Base-by-base conservation (phyloP, 30 jellyfish, hydroid and myxozoan genomes). In the Aurelia coerulea region DNA sequence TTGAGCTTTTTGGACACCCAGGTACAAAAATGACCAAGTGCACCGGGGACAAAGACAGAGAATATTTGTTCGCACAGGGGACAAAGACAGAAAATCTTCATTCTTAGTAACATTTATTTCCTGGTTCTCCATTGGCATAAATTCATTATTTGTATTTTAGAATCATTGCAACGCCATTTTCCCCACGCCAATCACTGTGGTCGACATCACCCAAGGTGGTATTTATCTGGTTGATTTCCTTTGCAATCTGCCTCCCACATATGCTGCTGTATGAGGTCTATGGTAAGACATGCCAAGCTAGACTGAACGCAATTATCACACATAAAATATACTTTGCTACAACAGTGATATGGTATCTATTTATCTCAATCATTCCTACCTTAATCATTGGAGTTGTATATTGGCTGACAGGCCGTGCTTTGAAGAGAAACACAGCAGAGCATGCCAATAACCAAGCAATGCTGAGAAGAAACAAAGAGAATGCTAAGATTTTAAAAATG, bases 381-480 rank as follows among this genome's bases (percentile, higher is more conserved):
- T 2, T 80, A 41, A 65, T 65, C 75, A 64, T 80, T 2, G 35
- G 67, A 10, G 63, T 80, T 63, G 71, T 54, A 5, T 80, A 80
- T 63, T 67, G 63, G 16, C 81, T 63, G n/a, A 50, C 90, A 15
- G 82, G 65, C 0, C 73, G 42, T 15, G 90, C 81, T 16, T 52
- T 80, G 62, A 65, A 80, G 53, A 64, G 81, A 59, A 68, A 68
- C 62, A 80, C 82, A 15, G 66, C 54, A 0, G 42, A 10, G 56
- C 90, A 80, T 65, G 90, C 79, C 23, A 80, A 80, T 15, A 65
- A 65, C 82, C 58, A 63, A 37, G 90, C 90, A 23, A 65, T 80
- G 81, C 65, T 50, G 37, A 80, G 41, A 64, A 18, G 81, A 39
- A 80, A 65, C 63, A 49, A 18, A 49, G 81, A 80, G 66, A 80